Conservation (phyloP, 2,113 vertebrate genomes). For the Neolamprologus variostigma region DNA sequence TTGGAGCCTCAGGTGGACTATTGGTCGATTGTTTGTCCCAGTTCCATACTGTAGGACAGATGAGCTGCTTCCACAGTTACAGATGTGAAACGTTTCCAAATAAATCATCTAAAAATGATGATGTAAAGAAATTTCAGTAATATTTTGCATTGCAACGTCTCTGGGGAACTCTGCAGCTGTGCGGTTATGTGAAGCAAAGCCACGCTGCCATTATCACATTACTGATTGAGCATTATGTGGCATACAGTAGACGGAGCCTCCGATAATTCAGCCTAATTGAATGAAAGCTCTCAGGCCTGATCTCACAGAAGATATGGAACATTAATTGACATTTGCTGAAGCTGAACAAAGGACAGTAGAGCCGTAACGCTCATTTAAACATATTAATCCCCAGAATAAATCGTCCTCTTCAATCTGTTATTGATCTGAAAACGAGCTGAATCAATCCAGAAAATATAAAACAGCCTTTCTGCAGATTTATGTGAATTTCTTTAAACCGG, state of each 20-base stretch:
- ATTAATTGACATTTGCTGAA: conserved; percentile 73
- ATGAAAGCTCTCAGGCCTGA: conserved; percentile 65
- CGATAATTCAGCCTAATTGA: conserved; percentile 67
- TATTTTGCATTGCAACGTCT: background rate
- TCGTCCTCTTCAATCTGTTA: conserved; percentile 41
- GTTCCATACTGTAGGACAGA: background rate
- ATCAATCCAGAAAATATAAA: conserved; percentile 40
- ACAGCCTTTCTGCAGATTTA: background rate
- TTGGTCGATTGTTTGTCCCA: background rate
- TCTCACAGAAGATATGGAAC: conserved; percentile 57
- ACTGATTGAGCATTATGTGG: conserved; percentile 44
- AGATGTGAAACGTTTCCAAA: background rate
- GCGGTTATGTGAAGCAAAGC: conserved; percentile 2
- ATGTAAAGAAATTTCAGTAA: background rate
- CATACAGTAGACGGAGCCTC: conserved; percentile 48
- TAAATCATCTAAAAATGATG: background rate
- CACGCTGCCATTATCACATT: conserved; percentile 51
- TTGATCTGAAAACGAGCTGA: conserved; percentile 50
- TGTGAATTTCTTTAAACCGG: conserved; percentile 20
- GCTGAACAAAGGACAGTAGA: conserved; percentile 66
- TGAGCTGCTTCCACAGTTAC: background rate
- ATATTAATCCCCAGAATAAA: conserved; percentile 59
- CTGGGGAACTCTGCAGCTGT: background rate
- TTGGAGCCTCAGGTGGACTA: background rate
- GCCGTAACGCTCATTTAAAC: conserved; percentile 56